Base-by-base conservation (phyloP, 2,113 vertebrate genomes). In the Labrus mixtus region DNA sequence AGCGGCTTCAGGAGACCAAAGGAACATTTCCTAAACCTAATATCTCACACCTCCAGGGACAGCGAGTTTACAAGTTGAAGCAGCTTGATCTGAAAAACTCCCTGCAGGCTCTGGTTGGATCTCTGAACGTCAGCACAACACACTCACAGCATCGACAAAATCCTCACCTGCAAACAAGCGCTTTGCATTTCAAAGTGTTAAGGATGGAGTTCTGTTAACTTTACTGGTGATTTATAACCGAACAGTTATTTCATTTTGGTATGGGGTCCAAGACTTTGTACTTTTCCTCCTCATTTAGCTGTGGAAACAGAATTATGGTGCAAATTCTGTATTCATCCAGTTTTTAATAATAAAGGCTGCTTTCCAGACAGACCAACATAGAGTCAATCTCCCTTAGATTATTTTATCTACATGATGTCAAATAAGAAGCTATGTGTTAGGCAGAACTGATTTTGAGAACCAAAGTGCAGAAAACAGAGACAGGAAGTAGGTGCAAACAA, bases 11-110 rank as follows among this genome's bases (percentile, higher is more conserved):
- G 70, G 33, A 68, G 48, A 83, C 73, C 72, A 81, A 83, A 73
- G 57, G 58, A 78, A 70, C 50, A 51, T 67, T 86, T 71, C 48
- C 75, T 62, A 54, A 59, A 72, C 80, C 78, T 79, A 84, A 90
- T 89, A 85, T 75, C 50, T 71, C 66, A 39, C 64, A 57, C 64
- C 85, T 83, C 64, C 57, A 71, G 82, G 23, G 45, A 67, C 50
- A 48, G 37, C 10, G 23, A 59, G 79, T 72, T 84, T 85, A 81
- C 75, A 87, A 59, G 68, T 55, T 60, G 78, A 85, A 87, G 76
- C 58, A 62, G 60, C 53, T 64, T 22, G 23, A 77, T 84, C 62
- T 66, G 71, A 76, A 77, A 68, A 84, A 73, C 61, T 74, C 72
- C 72, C 69, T 36, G 73, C 74, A 63, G 76, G 71, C 59, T 85